These are phyloP conservation scores for Aphelenchoides fujianensis DNA, from an alignment of 1,140 invertebrate genomes.

Conservation along the genomic window DNA sequence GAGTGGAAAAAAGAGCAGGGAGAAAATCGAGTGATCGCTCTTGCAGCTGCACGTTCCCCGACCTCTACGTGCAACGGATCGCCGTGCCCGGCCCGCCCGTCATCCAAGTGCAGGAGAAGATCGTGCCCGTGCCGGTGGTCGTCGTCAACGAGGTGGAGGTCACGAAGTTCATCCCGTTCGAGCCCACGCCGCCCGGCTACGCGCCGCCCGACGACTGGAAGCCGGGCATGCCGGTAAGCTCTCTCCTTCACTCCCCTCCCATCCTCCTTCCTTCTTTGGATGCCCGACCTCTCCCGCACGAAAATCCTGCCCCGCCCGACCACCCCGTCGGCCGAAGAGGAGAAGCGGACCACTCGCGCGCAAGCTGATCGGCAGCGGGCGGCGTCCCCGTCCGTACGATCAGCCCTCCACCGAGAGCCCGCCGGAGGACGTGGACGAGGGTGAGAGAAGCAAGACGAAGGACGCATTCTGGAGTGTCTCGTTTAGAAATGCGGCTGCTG, in stretches of 20 bases:
- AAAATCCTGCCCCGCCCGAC: slow-evolving; percentile 34
- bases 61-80: slow-evolving; percentile 59
- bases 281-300: slow-evolving; percentile 53
- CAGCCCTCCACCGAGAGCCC: slow-evolving; percentile 2
- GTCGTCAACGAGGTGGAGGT: slow-evolving; percentile 62
- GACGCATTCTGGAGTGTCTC: not conserved
- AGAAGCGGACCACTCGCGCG: not conserved
- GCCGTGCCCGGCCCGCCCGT: slow-evolving; percentile 57
- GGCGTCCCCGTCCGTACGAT: slow-evolving; percentile 4
- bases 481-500: slow-evolving; percentile 12
- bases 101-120: slow-evolving; percentile 58
- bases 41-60: slow-evolving; percentile 60
- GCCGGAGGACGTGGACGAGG: not conserved
- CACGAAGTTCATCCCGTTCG: slow-evolving; percentile 60
- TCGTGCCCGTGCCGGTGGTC: slow-evolving; percentile 60
- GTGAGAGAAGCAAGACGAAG: not conserved
- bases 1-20: not conserved
- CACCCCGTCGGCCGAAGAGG: slow-evolving; percentile 15
- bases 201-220: slow-evolving; percentile 55
- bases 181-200: slow-evolving; percentile 61
- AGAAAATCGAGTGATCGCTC: too few species aligned
- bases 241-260: too few species aligned
- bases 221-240: slow-evolving; percentile 60
- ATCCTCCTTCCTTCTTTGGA: too few species aligned
- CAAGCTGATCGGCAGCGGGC: slow-evolving; percentile 5